Evolutionary conservation across 2,113 vertebrate genomes (phyloP).

Genomic region (Acanthisitta chloris): DNA sequence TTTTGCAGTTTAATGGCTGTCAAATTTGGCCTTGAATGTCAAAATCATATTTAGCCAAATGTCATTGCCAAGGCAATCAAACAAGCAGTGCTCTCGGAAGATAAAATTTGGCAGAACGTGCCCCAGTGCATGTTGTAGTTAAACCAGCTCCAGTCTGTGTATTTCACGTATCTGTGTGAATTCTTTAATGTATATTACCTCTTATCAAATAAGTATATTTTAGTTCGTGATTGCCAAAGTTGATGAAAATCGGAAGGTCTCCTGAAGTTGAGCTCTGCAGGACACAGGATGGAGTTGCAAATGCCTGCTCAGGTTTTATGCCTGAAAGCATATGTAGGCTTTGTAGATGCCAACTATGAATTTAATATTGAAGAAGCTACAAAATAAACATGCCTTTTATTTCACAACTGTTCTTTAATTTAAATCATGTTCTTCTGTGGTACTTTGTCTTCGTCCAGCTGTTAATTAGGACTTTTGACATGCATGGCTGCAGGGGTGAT

Average conservation of each 20-base stretch:
- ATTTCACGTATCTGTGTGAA: neutral
- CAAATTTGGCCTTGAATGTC: neutral
- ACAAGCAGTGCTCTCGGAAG: neutral
- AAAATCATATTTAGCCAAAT: neutral
- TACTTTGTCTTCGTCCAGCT: neutral
- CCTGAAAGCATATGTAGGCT: neutral
- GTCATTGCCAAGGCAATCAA: neutral
- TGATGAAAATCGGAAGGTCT: neutral
- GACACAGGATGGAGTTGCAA: neutral
- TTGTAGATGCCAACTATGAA: neutral
- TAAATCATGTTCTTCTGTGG: neutral
- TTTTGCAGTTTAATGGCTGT: conserved; percentile 39
- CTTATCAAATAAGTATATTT: neutral
- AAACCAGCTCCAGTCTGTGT: neutral
- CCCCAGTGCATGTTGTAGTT: neutral
- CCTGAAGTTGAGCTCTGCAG: neutral
- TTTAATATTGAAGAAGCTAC: neutral
- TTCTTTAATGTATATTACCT: neutral
- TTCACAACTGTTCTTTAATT: neutral
- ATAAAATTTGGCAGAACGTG: neutral
- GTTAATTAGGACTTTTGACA: conserved; percentile 2
- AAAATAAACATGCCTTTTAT: neutral
- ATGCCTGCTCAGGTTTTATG: neutral
- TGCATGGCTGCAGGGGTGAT: neutral
- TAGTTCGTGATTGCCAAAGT: neutral